These are phyloP conservation scores for Mohoua ochrocephala DNA, from an alignment of 2,113 vertebrate species.

Conservation along the genomic window DNA sequence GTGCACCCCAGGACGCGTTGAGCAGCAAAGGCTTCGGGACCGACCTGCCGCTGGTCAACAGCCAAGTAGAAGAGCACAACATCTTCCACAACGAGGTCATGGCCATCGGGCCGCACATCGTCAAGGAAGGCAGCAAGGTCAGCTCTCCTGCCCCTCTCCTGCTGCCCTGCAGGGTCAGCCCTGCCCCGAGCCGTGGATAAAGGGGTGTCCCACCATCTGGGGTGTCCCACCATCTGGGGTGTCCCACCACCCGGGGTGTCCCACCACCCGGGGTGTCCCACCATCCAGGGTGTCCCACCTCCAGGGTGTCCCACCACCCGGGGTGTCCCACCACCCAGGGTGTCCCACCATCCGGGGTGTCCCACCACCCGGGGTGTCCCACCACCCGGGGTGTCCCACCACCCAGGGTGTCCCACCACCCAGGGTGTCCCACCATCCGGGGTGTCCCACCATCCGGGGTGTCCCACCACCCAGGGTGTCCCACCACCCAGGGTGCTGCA, in stretches of 20 bases:
- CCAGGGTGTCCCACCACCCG: no score
- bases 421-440: neutral
- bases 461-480: neutral
- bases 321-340: neutral
- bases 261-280: neutral
- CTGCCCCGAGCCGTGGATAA: accelerated
- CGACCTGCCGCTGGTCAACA: conserved; percentile 87
- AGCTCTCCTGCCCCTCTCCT: neutral
- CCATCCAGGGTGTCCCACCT: neutral
- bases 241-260: neutral
- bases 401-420: neutral
- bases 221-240: neutral
- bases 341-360: neutral
- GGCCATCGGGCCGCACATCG: conserved; percentile 87
- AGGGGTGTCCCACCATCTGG: neutral
- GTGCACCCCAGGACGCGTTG: conserved; percentile 72
- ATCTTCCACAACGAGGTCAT: conserved; percentile 97
- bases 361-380: neutral
- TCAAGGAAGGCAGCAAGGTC: conserved; percentile 77
- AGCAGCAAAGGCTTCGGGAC: conserved; percentile 84
- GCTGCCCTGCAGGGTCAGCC: accelerated
- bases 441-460: neutral
- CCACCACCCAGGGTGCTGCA: neutral
- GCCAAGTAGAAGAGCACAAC: conserved; percentile 92
- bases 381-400: neutral